Evolutionary conservation across 2,797 vertebrate species (phyloP), one percentile per base, ranked within the genome.

Genomic region (Etheostoma perlongum): DNA sequence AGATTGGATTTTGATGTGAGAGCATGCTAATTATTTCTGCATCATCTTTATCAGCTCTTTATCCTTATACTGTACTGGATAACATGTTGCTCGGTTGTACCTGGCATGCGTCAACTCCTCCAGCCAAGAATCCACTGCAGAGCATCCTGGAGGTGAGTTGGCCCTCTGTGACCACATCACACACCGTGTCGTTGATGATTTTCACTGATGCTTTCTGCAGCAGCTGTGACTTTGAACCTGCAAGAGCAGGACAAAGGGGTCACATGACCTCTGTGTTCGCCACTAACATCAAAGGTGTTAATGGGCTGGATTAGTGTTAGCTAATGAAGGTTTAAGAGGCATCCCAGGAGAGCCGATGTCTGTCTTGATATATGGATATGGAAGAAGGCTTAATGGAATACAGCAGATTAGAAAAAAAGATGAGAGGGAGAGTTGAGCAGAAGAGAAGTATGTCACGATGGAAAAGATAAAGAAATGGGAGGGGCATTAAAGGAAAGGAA

Each of bases 41-140:
- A 30, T 30, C 5, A 30, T 30, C 30, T 30, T 30, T 4, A 58
- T 46, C 18, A 42, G 16, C 7, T 44, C 36, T 6, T 46, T 57
- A 62, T 21, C 36, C 13, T 74, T 49, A 53, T 64, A 48, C 44
- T 25, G 33, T 58, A 16, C 49, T 42, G 53, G 47, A 60, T 42
- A 64, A 79, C 48, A 16, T 27, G 58, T 62, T 33, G 7, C 27
- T 42, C 6, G 9, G 2, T 82, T 89, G 91, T 87, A 96, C 96
- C 95, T 96, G 96, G 76, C 96, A 96, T 4, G 96, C 94, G 0
- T 96, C 96, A 3, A 96, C 87, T 49, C 95, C 95, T 88, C 96
- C 96, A 0, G 81, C 1, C 59, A 96, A 76, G 85, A 93, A 95
- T 27, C 96, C 96, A 5, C 95, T 95, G 91, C 96, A 96, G 64